Evolutionary conservation across 2,888 invertebrate genomes (phyloP).

Genomic region (Aproaerema taeniolella): DNA sequence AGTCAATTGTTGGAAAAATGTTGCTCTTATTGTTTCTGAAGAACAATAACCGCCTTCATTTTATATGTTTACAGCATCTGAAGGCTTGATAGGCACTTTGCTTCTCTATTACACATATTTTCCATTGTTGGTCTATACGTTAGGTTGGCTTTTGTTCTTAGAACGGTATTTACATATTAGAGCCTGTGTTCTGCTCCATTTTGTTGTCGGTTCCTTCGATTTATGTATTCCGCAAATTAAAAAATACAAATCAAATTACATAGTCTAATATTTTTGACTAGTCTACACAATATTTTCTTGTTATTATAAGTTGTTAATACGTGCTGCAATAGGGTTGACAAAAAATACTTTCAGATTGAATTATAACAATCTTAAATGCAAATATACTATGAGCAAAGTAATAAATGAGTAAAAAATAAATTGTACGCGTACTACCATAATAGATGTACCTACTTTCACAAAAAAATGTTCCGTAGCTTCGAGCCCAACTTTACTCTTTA

Average conservation of each 20-base stretch:
- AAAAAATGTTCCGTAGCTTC: no score
- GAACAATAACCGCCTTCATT: constrained; percentile 72
- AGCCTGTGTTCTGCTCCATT: constrained; percentile 14
- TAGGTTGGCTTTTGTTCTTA: constrained; percentile 35
- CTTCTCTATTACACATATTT: constrained; percentile 53
- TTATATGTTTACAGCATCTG: constrained; percentile 72
- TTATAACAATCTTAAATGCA: no score
- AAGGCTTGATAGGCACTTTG: constrained; percentile 65
- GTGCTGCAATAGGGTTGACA: no score
- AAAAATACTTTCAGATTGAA: no score
- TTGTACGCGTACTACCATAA: no score
- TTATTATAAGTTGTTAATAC: not conserved
- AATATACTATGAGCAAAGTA: no score
- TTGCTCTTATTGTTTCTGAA: constrained; percentile 70
- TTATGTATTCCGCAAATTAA: constrained; percentile 2
- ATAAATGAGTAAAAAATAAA: no score
- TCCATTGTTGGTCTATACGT: constrained; percentile 44
- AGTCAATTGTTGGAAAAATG: constrained; percentile 73
- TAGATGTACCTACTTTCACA: no score
- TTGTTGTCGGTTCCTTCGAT: constrained; percentile 11
- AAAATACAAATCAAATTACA: not conserved
- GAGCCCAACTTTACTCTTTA: no score
- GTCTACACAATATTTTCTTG: not conserved
- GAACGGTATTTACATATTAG: constrained; percentile 21
- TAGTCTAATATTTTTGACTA: not conserved